These are phyloP conservation scores for Columba janthina DNA, from an alignment of 2,113 vertebrate genomes.

Conservation along the genomic window DNA sequence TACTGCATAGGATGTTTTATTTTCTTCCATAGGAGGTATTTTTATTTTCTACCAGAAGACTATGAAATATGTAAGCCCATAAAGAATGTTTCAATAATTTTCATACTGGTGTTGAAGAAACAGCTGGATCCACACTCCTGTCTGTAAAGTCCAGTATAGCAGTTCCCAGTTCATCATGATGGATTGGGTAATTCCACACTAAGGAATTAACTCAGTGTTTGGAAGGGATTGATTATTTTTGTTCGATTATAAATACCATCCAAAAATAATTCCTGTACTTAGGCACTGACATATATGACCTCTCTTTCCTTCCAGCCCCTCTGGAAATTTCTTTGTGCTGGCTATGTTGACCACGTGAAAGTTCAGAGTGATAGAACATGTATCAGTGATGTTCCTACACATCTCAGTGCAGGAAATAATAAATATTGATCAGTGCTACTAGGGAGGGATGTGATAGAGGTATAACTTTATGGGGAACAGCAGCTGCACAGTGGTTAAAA, in stretches of 20 bases:
- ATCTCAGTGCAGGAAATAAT: not conserved
- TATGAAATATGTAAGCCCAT: conserved; percentile 21
- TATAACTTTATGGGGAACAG: not conserved
- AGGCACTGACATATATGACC: not conserved
- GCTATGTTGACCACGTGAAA: not conserved
- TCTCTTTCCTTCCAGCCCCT: not conserved
- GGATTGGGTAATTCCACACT: conserved; percentile 42
- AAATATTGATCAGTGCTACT: not conserved
- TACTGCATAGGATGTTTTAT: not conserved
- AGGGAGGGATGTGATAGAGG: not conserved
- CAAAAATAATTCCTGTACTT: conserved; percentile 5
- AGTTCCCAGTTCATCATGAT: conserved; percentile 32
- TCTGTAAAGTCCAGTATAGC: not conserved
- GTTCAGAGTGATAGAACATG: not conserved
- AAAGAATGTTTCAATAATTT: conserved; percentile 15
- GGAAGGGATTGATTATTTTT: conserved; percentile 60
- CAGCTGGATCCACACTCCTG: conserved; percentile 53
- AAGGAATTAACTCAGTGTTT: conserved; percentile 42
- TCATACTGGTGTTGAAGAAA: conserved; percentile 1
- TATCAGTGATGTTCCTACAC: not conserved
- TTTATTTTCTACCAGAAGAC: conserved; percentile 16
- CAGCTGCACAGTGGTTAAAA: conserved; percentile 42
- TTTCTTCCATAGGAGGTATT: not conserved
- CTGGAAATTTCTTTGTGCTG: not conserved
- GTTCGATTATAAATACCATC: conserved; percentile 43